These are phyloP conservation scores for Drosophila diplacantha DNA, from an alignment of 2,888 invertebrate species.

Conservation along the genomic window DNA sequence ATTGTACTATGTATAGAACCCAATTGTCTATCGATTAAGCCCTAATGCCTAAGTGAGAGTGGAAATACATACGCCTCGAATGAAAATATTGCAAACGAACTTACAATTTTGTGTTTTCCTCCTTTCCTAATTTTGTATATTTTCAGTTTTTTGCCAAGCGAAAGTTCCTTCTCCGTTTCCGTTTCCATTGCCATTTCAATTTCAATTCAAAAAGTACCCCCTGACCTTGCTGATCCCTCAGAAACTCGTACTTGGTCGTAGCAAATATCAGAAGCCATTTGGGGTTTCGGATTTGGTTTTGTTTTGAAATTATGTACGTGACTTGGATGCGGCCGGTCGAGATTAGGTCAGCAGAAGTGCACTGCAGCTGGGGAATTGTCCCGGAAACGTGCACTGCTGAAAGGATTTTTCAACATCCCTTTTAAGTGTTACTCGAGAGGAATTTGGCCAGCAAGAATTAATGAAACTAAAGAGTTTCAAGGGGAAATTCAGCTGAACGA, in stretches of 20 bases:
- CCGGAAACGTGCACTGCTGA: constrained; percentile 35
- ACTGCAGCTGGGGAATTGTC: constrained; percentile 15
- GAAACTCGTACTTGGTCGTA: constrained; percentile 15
- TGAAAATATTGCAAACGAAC: constrained; percentile 25
- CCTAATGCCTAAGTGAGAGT: constrained; percentile 50
- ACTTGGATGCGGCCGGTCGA: constrained; percentile 29
- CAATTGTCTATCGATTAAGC: constrained; percentile 60
- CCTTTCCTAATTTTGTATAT: not conserved
- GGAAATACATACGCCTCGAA: constrained; percentile 31
- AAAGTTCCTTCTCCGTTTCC: constrained; percentile 4
- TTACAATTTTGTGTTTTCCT: constrained; percentile 17
- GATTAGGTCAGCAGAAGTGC: constrained; percentile 42
- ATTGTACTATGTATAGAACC: constrained; percentile 53
- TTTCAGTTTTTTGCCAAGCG: constrained; percentile 3
- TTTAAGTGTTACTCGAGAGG: constrained; percentile 17
- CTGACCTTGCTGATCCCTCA: constrained; percentile 21
- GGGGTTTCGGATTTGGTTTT: constrained; percentile 27
- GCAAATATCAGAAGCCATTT: constrained; percentile 33
- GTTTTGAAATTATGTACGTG: constrained; percentile 41
- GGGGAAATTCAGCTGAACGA: not conserved
- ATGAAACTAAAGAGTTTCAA: constrained; percentile 1
- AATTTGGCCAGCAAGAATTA: constrained; percentile 18
- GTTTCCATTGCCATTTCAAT: constrained; percentile 3
- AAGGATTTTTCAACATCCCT: constrained; percentile 31
- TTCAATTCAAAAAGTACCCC: not conserved